Base-by-base conservation (phyloP, 1,140 invertebrate genomes). In the Micrasema minimum region DNA sequence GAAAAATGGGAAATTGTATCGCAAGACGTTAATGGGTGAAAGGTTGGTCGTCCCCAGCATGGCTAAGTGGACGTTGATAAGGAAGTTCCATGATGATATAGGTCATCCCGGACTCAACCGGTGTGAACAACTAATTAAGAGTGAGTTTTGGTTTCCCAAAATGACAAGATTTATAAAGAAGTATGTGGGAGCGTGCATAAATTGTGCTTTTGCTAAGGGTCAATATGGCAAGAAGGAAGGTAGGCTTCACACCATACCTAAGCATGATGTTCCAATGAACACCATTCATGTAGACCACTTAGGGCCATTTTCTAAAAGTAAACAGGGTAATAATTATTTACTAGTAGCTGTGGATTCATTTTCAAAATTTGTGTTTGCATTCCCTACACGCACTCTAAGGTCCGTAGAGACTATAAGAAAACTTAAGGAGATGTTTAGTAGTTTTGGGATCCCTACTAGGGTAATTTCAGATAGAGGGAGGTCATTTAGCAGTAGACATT, bases 141-240 rank as follows among this genome's bases (percentile, higher is more conserved):
- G 55, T 14, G 41, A 37, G 45, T 74, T 67, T 68, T 78, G 76
- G 76, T 77, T 78, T 59, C 53, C 73, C 6, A 72, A 70, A 64
- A 76, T 77, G 72, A 35, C 57, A 2, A 38, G 45, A 18, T 77
- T 77, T 59, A 57, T 77, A 20, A 73, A 61, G 67, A 77, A 78
- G 48, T 77, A 76, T 20, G 69, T 77, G 2, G 23, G 22, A n/a
- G 68, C 74, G 0, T 77, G 77, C 69, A 45, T 78, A 5, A 59
- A 77, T 9, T 78, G 76, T 53, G 74, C 72, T 0, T 75, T 71
- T 64, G 43, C 73, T 75, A 78, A 65, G 72, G 75, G 74, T 50
- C 66, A 46, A 41, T 14, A 20, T 5, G 12, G 18, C 14, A 55
- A 22, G 23, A 71, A 35, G 6, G 76, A 78, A 37, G 75, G 51